Conservation (phyloP, 2,888 invertebrate species). For the Acrobasis repandana region DNA sequence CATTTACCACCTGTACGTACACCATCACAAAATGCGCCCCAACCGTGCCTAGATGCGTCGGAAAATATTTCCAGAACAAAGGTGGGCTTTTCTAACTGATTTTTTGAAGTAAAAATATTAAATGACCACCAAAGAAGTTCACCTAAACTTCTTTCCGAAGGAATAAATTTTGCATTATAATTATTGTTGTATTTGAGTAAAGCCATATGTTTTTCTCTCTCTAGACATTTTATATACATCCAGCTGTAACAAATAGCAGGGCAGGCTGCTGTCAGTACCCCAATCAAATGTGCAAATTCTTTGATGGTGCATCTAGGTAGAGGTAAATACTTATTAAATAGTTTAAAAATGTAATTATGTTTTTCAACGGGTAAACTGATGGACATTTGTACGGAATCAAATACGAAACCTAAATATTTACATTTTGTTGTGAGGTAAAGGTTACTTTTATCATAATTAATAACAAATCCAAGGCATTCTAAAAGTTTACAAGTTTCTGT, state of each 20-base stretch:
- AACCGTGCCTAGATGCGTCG: background rate
- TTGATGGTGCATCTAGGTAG: background rate
- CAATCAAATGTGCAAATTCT: conserved; percentile 13
- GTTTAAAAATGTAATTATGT: background rate
- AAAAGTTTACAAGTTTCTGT: conserved; percentile 12
- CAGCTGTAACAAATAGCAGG: background rate
- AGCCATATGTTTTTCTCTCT: background rate
- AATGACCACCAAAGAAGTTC: background rate
- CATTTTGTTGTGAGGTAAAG: no score
- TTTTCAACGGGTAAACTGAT: background rate
- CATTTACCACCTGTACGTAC: background rate
- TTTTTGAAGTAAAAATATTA: background rate
- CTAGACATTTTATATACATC: background rate
- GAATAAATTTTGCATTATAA: background rate
- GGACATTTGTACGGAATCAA: conserved; percentile 24
- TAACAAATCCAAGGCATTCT: conserved; percentile 1
- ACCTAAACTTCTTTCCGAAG: background rate
- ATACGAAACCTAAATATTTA: conserved; percentile 22
- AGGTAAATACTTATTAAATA: background rate
- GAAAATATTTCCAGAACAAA: background rate
- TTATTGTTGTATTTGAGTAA: background rate
- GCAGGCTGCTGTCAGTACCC: conserved; percentile 6
- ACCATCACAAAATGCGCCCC: conserved; percentile 4
- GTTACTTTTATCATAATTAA: no score
- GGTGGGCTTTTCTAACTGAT: background rate